Evolutionary conservation across 1,140 invertebrate species (phyloP).

Genomic region (Pachypeltis micranthus): DNA sequence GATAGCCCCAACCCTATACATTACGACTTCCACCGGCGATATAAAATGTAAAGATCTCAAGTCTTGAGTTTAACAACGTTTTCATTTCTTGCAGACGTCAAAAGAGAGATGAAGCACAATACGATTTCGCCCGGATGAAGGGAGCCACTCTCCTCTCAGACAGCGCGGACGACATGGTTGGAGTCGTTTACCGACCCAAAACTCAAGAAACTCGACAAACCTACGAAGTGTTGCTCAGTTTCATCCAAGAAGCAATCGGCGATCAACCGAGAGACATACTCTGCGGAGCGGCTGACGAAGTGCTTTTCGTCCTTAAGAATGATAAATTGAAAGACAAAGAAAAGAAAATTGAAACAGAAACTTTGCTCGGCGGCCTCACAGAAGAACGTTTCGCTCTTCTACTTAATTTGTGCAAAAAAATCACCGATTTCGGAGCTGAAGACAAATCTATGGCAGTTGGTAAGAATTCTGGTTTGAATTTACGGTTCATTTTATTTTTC

Average conservation of each 20-base stretch:
- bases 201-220: slow-evolving; percentile 95
- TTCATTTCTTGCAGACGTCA: slow-evolving; percentile 40
- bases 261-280: slow-evolving; percentile 93
- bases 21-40: too few species aligned
- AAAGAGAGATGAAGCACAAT: slow-evolving; percentile 81
- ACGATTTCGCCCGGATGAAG: slow-evolving; percentile 84
- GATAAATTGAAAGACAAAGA: slow-evolving; percentile 88
- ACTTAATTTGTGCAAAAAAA: slow-evolving; percentile 95
- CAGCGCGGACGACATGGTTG: slow-evolving; percentile 82
- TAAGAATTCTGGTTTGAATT: too few species aligned
- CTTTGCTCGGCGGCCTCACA: slow-evolving; percentile 70
- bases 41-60: too few species aligned
- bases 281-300: slow-evolving; percentile 97
- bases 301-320: slow-evolving; percentile 88
- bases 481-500: too few species aligned
- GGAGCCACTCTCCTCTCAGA: slow-evolving; percentile 74
- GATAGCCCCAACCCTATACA: too few species aligned
- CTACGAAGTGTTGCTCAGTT: slow-evolving; percentile 89
- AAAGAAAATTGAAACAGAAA: slow-evolving; percentile 84
- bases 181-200: slow-evolving; percentile 90
- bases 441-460: slow-evolving; percentile 39
- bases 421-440: slow-evolving; percentile 90
- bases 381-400: slow-evolving; percentile 92
- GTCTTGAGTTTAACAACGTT: too few species aligned
- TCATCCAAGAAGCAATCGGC: slow-evolving; percentile 94